phyloP scores from a whole-genome alignment of 2,888 invertebrate species.

The Lysandra coridon region DNA sequence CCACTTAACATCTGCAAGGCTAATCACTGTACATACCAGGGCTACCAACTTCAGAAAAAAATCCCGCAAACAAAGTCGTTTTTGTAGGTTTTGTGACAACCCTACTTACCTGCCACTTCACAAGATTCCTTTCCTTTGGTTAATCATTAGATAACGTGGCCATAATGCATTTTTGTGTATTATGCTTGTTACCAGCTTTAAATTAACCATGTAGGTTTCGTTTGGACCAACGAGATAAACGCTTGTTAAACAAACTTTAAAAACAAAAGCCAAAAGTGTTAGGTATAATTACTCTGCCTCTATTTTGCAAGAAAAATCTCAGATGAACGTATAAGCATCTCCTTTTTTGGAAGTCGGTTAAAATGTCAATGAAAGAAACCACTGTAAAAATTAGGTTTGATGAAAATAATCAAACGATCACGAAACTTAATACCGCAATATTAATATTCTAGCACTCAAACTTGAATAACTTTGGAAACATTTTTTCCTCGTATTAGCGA shows the following conservation, averaged over 20 bases:
- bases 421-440: not conserved
- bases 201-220: not conserved
- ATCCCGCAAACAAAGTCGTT: not conserved
- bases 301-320: too few species aligned
- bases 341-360: too few species aligned
- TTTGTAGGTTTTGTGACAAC: not conserved
- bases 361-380: not conserved
- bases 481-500: constrained; percentile 37
- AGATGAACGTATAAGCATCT: too few species aligned
- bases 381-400: not conserved
- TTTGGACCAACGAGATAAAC: not conserved
- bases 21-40: constrained; percentile 70
- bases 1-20: constrained; percentile 61
- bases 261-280: too few species aligned
- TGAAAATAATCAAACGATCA: not conserved
- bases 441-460: not conserved
- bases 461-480: not conserved
- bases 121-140: constrained; percentile 71
- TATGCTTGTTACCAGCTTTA: constrained; percentile 42
- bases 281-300: too few species aligned
- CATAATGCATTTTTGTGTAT: constrained; percentile 53
- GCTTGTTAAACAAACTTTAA: not conserved
- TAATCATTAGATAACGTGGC: constrained; percentile 67
- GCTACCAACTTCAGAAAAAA: constrained; percentile 52
- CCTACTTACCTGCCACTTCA: constrained; percentile 38